Percentiles rank a stretch among this genome's conserved stretches.
Conservation (phyloP, 2,888 invertebrate species). For the Brachyptera putata region DNA sequence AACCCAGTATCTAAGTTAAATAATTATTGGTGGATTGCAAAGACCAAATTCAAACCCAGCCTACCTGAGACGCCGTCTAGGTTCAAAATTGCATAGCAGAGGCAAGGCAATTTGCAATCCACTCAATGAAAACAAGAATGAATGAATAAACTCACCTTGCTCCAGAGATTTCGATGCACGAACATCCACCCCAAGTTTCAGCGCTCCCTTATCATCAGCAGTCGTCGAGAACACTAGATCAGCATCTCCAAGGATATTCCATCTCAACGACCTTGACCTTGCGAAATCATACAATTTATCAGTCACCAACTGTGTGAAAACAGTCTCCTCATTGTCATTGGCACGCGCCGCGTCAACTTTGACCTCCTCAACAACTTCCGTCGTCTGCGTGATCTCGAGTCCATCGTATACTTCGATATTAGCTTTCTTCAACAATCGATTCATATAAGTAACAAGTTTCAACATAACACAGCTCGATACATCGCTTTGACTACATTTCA, state of each 20-base stretch:
- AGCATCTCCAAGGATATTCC: slow-evolving; percentile 72
- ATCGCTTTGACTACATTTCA: slow-evolving; percentile 72
- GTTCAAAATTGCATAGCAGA: no score
- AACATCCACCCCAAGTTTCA: slow-evolving; percentile 68
- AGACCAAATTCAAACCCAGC: no score
- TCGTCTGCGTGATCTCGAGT: slow-evolving; percentile 66
- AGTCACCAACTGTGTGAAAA: slow-evolving; percentile 58
- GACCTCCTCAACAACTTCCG: slow-evolving; percentile 50
- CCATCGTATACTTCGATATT: slow-evolving; percentile 72
- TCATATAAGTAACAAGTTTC: slow-evolving; percentile 77
- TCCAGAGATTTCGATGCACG: no score
- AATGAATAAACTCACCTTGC: no score
- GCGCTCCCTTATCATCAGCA: slow-evolving; percentile 60
- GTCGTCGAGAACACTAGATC: slow-evolving; percentile 71
- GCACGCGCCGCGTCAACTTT: slow-evolving; percentile 44
- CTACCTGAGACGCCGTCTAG: no score
- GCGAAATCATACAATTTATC: slow-evolving; percentile 74
- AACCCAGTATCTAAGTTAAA: no score
- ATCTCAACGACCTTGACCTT: slow-evolving; percentile 70
- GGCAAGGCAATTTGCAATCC: no score
- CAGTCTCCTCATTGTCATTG: slow-evolving; percentile 47
- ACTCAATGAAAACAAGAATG: no score
- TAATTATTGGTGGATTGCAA: no score
- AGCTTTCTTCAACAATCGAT: slow-evolving; percentile 73
- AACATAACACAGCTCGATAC: slow-evolving; percentile 78